Conservation (phyloP, 2,797 vertebrate genomes). For the Myotis myotis region DNA sequence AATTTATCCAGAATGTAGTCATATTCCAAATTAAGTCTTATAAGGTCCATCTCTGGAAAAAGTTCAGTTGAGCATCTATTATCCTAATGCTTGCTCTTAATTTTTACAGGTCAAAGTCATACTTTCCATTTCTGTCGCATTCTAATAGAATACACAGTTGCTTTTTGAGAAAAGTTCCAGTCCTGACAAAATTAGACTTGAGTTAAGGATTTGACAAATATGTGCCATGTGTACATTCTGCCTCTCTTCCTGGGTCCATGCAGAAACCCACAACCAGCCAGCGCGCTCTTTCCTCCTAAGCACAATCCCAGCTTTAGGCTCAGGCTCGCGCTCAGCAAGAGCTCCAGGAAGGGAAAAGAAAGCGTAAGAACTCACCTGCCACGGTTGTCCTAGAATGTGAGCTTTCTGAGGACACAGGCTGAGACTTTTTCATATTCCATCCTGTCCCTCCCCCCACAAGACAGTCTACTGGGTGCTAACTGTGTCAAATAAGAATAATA, state of each 20-base stretch:
- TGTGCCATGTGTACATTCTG: not conserved
- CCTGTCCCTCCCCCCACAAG: accelerated
- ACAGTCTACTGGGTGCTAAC: not conserved
- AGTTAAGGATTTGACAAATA: not conserved
- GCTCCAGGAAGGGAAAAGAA: not conserved
- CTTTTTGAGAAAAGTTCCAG: not conserved
- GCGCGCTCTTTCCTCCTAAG: not conserved
- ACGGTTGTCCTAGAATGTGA: not conserved
- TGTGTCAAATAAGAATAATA: not conserved
- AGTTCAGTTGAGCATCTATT: not conserved
- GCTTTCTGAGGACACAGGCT: not conserved
- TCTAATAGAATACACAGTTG: not conserved
- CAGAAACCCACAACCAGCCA: not conserved
- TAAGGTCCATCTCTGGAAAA: not conserved
- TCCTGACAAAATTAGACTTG: not conserved
- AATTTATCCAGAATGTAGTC: not conserved
- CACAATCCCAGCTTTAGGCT: not conserved
- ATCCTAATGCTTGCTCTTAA: not conserved
- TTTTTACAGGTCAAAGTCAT: not conserved
- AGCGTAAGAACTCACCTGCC: not conserved
- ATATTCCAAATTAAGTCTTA: not conserved
- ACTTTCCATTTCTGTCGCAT: not conserved
- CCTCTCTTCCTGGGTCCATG: not conserved
- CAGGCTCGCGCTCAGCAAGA: not conserved
- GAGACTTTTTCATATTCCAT: too few species aligned